These are phyloP conservation scores for Drosophila ochracea DNA, from an alignment of 2,888 invertebrate species.

Conservation along the genomic window DNA sequence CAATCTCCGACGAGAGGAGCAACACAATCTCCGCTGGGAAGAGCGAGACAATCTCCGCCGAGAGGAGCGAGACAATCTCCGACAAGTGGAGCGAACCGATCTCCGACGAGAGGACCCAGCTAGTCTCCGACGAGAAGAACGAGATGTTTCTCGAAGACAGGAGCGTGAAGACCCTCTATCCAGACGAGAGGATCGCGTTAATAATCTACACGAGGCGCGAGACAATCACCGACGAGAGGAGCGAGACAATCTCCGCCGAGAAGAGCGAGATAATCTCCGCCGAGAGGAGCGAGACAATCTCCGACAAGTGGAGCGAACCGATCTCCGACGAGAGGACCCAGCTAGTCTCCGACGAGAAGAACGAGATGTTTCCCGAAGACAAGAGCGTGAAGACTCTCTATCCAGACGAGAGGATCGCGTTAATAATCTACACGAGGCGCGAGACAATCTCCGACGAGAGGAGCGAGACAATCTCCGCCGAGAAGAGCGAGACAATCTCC, in stretches of 20 bases:
- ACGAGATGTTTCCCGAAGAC: background rate
- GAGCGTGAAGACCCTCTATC: too few relatives aligned
- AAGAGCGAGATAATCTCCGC: background rate
- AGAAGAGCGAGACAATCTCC: background rate
- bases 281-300: background rate
- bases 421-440: background rate
- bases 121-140: background rate
- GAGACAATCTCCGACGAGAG: too few relatives aligned
- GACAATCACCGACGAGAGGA: background rate
- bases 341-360: background rate
- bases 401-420: background rate
- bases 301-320: background rate
- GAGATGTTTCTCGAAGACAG: too few relatives aligned
- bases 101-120: background rate
- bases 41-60: background rate
- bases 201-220: background rate
- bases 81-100: background rate
- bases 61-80: too few relatives aligned
- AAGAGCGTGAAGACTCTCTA: constrained; percentile 1
- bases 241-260: too few relatives aligned
- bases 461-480: background rate
- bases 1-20: background rate
- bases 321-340: background rate
- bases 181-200: too few relatives aligned
- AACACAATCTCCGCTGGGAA: too few relatives aligned